Conservation (phyloP, 2,113 vertebrate species). For the Ivindomyrus marchei region DNA sequence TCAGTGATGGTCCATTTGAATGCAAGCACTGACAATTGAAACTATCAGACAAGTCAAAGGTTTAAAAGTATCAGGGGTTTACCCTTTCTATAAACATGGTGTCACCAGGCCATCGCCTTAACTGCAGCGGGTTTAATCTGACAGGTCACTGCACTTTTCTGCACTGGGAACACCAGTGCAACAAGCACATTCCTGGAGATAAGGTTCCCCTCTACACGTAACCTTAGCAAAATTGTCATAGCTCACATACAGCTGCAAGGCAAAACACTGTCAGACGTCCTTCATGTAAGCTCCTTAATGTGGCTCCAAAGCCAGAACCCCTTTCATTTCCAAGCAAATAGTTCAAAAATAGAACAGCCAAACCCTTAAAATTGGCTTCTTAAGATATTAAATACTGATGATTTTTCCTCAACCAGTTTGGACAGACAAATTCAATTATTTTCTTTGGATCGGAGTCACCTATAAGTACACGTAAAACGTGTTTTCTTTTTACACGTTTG, state of each 20-base stretch:
- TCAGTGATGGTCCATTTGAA: neutral
- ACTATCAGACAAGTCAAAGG: neutral
- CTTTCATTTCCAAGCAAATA: neutral
- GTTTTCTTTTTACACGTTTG: neutral
- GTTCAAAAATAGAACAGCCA: neutral
- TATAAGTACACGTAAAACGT: neutral
- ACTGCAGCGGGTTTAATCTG: neutral
- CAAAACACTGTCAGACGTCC: neutral
- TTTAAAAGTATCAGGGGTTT: neutral
- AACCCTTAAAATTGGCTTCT: neutral
- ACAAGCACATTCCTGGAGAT: slow-evolving; percentile 1
- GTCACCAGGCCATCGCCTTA: neutral
- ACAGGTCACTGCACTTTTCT: neutral
- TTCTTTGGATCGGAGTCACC: neutral
- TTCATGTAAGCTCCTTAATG: neutral
- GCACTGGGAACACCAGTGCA: neutral
- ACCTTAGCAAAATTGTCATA: neutral
- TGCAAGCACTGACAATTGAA: neutral
- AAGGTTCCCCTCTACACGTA: neutral
- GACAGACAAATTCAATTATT: neutral
- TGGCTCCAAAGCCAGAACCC: neutral
- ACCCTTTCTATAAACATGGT: neutral
- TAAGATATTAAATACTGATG: neutral
- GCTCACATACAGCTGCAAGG: neutral
- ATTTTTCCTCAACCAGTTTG: neutral